A percentile compares a stretch with the other conserved stretches of the same genome.
These are phyloP conservation scores for Meteorus cinctellus DNA, from an alignment of 2,888 invertebrate genomes.

Conservation along the genomic window DNA sequence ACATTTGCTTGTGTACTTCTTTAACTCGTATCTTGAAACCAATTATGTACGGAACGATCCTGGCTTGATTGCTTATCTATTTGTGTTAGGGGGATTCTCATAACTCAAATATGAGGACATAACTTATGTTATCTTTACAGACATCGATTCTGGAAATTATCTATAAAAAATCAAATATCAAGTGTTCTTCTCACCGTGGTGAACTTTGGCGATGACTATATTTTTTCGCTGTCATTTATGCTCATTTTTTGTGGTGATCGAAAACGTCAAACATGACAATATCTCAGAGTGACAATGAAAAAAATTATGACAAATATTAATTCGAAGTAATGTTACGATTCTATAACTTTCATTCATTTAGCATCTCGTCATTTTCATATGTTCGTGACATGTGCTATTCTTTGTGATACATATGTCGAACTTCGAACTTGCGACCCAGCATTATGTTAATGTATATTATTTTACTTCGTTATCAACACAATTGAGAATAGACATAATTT, in stretches of 20 bases:
- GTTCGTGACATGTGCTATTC: background rate
- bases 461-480: constrained; percentile 13
- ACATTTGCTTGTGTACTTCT: constrained; percentile 50
- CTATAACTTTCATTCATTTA: background rate
- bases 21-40: constrained; percentile 52
- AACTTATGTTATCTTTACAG: constrained; percentile 24
- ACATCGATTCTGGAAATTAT: constrained; percentile 2
- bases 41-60: constrained; percentile 69
- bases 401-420: constrained; percentile 15
- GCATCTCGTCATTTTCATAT: background rate
- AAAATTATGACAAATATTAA: background rate
- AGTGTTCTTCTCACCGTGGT: background rate
- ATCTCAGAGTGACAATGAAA: no score
- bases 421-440: constrained; percentile 62
- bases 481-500: background rate
- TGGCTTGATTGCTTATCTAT: constrained; percentile 65
- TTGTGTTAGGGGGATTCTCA: constrained; percentile 69
- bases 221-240: background rate
- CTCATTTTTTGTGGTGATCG: background rate
- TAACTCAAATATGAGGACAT: constrained; percentile 25
- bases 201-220: background rate
- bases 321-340: background rate
- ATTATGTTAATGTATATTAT: constrained; percentile 55
- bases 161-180: constrained; percentile 30
- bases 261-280: background rate